phyloP scores from a whole-genome alignment of 1,140 invertebrate species.

The Microplitis demolitor region DNA sequence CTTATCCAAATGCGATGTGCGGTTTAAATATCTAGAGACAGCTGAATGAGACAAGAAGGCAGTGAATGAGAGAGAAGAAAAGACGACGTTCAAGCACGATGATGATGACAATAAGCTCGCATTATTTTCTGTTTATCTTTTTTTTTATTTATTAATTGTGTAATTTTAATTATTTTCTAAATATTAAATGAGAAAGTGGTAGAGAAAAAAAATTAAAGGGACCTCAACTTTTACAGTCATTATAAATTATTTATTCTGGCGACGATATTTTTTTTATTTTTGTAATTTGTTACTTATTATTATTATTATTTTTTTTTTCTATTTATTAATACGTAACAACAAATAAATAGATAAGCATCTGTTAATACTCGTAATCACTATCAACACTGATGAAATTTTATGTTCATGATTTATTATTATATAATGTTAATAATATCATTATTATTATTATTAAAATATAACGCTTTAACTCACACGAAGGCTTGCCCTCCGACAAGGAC shows the following conservation, averaged over 20 bases:
- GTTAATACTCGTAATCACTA: conserved; percentile 54
- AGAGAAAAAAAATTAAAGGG: conserved; percentile 41
- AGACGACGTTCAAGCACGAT: conserved; percentile 39
- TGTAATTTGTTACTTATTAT: conserved; percentile 33
- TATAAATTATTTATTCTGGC: conserved; percentile 54
- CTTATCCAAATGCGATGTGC: conserved; percentile 12
- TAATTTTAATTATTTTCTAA: conserved; percentile 27
- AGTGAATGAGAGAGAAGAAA: not conserved
- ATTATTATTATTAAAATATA: conserved; percentile 29
- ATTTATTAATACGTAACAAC: conserved; percentile 56
- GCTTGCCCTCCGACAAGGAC: conserved; percentile 5
- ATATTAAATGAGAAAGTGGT: conserved; percentile 42
- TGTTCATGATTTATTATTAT: no score
- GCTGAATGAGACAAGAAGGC: not conserved
- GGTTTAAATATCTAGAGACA: not conserved
- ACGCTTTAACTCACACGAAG: conserved; percentile 18
- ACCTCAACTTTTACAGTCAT: conserved; percentile 52
- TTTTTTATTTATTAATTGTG: not conserved
- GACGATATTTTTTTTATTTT: conserved; percentile 43
- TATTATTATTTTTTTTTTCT: conserved; percentile 29
- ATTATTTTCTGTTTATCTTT: conserved; percentile 15
- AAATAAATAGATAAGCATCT: conserved; percentile 60
- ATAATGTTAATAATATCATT: conserved; percentile 23
- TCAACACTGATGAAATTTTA: conserved; percentile 53
- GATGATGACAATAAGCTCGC: conserved; percentile 3